Evolutionary conservation across 2,113 vertebrate species (phyloP).

Genomic region (Dolichotis patagonum): DNA sequence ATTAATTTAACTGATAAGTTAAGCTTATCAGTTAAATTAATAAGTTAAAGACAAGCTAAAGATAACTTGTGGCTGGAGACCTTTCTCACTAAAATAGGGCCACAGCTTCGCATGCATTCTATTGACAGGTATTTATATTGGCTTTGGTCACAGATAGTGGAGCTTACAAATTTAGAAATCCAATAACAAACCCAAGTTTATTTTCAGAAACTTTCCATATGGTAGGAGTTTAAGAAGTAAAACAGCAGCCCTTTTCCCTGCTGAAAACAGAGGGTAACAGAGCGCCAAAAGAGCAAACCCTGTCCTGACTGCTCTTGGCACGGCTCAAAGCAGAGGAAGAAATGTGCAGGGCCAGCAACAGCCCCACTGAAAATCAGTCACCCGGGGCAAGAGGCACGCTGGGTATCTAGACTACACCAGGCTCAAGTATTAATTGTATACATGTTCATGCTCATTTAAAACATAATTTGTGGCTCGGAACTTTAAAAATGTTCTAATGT

Average conservation of each 20-base stretch:
- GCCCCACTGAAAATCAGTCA: conserved; percentile 25
- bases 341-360: conserved; percentile 25
- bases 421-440: conserved; percentile 50
- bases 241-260: conserved; percentile 56
- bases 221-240: conserved; percentile 55
- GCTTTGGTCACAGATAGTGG: conserved; percentile 33
- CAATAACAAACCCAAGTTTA: conserved; percentile 62
- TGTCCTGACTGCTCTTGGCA: conserved; percentile 15
- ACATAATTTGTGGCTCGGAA: conserved; percentile 66
- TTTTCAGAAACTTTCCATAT: conserved; percentile 75
- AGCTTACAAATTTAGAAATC: conserved; percentile 68
- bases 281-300: conserved; percentile 9
- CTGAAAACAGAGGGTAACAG: conserved; percentile 32
- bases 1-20: background rate
- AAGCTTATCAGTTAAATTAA: too few relatives aligned
- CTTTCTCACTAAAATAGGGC: too few relatives aligned
- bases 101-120: background rate
- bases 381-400: background rate
- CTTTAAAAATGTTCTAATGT: conserved; percentile 75
- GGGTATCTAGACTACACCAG: conserved; percentile 16
- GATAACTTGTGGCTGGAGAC: too few relatives aligned
- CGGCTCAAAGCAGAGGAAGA: conserved; percentile 14
- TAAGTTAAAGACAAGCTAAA: too few relatives aligned
- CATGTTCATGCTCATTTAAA: conserved; percentile 62
- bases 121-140: conserved; percentile 12